Evolutionary conservation across 2,888 invertebrate species (phyloP).

Genomic region (Autographa pulchrina): DNA sequence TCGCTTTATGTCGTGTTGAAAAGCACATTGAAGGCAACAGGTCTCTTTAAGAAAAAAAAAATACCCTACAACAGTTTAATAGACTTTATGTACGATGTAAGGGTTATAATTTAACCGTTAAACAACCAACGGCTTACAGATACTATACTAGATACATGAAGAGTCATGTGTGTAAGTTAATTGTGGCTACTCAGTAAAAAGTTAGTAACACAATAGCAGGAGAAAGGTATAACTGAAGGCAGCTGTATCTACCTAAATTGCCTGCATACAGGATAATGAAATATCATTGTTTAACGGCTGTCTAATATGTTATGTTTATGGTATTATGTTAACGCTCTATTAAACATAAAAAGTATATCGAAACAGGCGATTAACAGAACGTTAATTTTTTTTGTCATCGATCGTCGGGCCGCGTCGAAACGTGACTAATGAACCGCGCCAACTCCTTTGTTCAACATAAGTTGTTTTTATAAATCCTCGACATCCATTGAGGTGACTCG

Average conservation of each 20-base stretch:
- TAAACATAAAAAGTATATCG: conserved; percentile 61
- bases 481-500: conserved; percentile 68
- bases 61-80: neutral
- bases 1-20: neutral
- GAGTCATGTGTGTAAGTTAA: too few species aligned
- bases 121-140: conserved; percentile 28
- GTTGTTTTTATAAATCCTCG: conserved; percentile 74
- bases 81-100: conserved; percentile 6
- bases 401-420: conserved; percentile 67
- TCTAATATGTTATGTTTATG: conserved; percentile 56
- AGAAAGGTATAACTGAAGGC: conserved; percentile 53
- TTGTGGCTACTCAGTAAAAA: conserved; percentile 39
- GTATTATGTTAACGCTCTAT: conserved; percentile 66
- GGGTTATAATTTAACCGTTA: conserved; percentile 23
- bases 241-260: conserved; percentile 47
- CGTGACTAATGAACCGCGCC: conserved; percentile 85
- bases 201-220: conserved; percentile 26
- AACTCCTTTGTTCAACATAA: conserved; percentile 71
- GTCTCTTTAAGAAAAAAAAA: neutral
- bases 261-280: conserved; percentile 42
- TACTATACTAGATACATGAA: conserved; percentile 45
- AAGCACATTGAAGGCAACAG: neutral
- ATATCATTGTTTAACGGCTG: conserved; percentile 55
- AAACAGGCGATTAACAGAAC: conserved; percentile 59
- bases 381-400: conserved; percentile 67